phyloP scores from a whole-genome alignment of 2,113 vertebrate species.

The Alces alces region DNA sequence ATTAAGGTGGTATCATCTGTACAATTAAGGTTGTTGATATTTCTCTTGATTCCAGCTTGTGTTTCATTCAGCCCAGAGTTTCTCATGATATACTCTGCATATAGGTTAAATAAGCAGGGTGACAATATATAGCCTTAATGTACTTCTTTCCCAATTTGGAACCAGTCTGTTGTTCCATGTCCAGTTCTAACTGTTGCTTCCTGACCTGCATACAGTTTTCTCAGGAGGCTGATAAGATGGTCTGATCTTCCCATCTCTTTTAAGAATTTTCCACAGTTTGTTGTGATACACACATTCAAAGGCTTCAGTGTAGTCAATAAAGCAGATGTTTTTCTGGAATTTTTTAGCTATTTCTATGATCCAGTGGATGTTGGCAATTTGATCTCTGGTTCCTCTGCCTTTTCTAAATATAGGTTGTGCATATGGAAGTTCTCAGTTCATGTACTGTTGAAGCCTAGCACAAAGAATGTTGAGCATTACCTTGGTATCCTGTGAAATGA shows the following conservation, averaged over 20 bases:
- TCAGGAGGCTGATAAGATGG: neutral
- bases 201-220: neutral
- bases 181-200: neutral
- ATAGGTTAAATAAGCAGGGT: neutral
- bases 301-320: neutral
- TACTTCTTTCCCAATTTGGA: neutral
- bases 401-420: neutral
- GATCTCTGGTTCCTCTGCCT: neutral
- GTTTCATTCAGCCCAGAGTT: neutral
- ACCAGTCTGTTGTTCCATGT: neutral
- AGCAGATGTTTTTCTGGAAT: neutral
- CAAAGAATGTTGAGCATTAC: neutral
- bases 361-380: neutral
- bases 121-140: neutral
- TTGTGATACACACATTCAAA: neutral
- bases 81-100: neutral
- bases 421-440: neutral
- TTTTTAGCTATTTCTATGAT: neutral
- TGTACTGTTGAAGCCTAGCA: neutral
- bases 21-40: neutral
- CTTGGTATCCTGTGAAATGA: neutral
- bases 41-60: neutral
- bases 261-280: neutral
- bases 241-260: neutral
- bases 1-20: neutral